These are phyloP conservation scores for Mythimna loreyi DNA, from an alignment of 2,888 invertebrate genomes.

Conservation along the genomic window DNA sequence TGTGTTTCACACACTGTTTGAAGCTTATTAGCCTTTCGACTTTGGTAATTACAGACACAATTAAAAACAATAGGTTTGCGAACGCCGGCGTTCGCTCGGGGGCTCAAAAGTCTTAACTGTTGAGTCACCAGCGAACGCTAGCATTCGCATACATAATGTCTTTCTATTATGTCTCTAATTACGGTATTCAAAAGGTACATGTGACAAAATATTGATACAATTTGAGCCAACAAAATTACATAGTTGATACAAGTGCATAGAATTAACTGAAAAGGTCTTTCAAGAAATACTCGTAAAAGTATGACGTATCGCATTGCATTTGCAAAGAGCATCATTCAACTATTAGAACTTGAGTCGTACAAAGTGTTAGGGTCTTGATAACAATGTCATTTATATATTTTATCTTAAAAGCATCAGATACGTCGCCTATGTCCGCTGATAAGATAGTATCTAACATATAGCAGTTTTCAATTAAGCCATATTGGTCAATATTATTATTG, in stretches of 20 bases:
- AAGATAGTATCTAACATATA: constrained; percentile 43
- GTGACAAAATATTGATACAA: neutral
- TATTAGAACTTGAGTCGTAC: constrained; percentile 14
- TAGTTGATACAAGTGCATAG: neutral
- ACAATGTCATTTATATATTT: constrained; percentile 10
- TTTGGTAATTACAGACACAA: too few relatives aligned
- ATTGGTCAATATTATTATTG: constrained; percentile 4
- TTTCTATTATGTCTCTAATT: too few relatives aligned
- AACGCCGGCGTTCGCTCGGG: too few relatives aligned
- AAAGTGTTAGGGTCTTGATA: constrained; percentile 33
- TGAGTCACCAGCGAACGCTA: too few relatives aligned
- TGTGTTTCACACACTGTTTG: neutral
- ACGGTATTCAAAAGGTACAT: too few relatives aligned
- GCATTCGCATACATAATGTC: too few relatives aligned
- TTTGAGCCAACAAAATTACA: neutral
- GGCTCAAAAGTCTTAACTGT: too few relatives aligned
- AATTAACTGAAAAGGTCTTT: neutral
- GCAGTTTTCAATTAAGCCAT: constrained; percentile 29
- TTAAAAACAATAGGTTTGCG: too few relatives aligned
- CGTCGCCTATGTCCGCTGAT: constrained; percentile 36
- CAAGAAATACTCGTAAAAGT: neutral
- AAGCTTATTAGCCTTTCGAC: too few relatives aligned
- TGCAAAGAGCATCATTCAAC: constrained; percentile 13
- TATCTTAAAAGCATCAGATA: constrained; percentile 63
- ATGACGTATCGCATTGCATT: constrained; percentile 20